phyloP scores from a whole-genome alignment of 2,797 vertebrate species.

The Meda fulgida region DNA sequence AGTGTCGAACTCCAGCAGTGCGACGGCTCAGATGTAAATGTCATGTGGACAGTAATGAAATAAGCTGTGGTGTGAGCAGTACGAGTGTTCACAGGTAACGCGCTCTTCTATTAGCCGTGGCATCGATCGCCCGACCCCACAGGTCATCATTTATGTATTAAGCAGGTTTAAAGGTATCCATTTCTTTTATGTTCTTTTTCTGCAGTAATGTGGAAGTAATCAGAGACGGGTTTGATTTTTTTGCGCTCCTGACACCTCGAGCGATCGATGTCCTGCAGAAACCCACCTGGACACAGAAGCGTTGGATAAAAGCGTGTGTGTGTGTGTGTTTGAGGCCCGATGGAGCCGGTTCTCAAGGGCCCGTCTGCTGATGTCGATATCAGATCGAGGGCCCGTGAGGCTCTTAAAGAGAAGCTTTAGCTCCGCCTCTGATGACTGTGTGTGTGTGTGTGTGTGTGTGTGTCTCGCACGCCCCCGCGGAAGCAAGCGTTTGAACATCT shows the following conservation, averaged over 20 bases:
- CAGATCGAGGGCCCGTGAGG: conserved; percentile 59
- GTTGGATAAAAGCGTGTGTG: conserved; percentile 71
- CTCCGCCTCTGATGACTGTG: conserved; percentile 40
- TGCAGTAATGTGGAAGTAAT: conserved; percentile 77
- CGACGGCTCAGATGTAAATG: conserved; percentile 13
- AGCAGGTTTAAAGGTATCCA: conserved; percentile 78
- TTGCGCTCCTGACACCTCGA: conserved; percentile 51
- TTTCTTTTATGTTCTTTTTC: conserved; percentile 73
- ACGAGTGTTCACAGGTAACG: conserved; percentile 63
- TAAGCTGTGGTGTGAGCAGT: conserved; percentile 28
- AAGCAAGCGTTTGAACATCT: conserved; percentile 66
- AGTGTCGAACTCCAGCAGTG: too few species aligned
- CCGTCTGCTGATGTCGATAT: conserved; percentile 75
- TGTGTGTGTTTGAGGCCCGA: conserved; percentile 28
- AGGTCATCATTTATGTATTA: conserved; percentile 84
- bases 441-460: conserved; percentile 23
- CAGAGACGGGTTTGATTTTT: conserved; percentile 65
- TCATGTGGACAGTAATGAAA: conserved; percentile 5
- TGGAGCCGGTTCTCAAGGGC: conserved; percentile 69
- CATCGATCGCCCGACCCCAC: conserved; percentile 78
- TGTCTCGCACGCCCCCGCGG: conserved; percentile 63
- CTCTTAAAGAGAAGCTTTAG: conserved; percentile 65
- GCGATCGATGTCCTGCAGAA: conserved; percentile 63
- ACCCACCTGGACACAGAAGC: conserved; percentile 68
- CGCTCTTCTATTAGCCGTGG: conserved; percentile 69